Percentiles rank a stretch among this genome's conserved stretches.
Evolutionary conservation across 2,797 vertebrate genomes (phyloP).

Genomic region (Ctenopoma multispine): DNA sequence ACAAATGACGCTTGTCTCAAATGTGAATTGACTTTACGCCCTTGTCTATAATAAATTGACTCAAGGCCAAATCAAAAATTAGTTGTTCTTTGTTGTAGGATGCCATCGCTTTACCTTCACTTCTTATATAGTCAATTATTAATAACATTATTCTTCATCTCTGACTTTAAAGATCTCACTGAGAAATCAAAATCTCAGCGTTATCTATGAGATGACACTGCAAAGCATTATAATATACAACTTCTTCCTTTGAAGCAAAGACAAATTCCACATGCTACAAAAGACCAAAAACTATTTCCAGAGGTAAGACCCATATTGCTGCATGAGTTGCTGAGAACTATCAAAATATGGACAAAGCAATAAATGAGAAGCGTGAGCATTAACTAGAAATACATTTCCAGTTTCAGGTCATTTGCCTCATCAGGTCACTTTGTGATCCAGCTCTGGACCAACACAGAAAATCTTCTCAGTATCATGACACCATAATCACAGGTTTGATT

Average conservation of each 20-base stretch:
- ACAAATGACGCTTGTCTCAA: slow-evolving; percentile 30
- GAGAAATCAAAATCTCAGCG: too few species aligned
- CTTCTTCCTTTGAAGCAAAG: background rate
- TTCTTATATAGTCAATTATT: background rate
- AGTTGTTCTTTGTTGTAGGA: background rate
- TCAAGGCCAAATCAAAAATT: slow-evolving; percentile 3
- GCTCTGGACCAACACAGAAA: too few species aligned
- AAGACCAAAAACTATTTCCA: background rate
- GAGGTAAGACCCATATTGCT: background rate
- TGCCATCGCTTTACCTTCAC: background rate
- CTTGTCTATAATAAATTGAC: background rate
- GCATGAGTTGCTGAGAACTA: background rate
- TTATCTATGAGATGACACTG: too few species aligned
- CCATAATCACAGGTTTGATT: too few species aligned
- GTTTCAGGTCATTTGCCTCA: too few species aligned
- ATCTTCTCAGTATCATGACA: too few species aligned
- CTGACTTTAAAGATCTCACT: too few species aligned
- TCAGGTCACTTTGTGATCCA: background rate
- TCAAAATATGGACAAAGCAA: background rate
- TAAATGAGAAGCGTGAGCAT: too few species aligned
- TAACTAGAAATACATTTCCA: too few species aligned
- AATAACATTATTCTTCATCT: too few species aligned
- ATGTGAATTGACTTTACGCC: slow-evolving; percentile 21
- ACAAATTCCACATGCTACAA: background rate
- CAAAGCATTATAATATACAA: background rate